Conservation (phyloP, 2,797 vertebrate genomes). For the Pangasius macronema region DNA sequence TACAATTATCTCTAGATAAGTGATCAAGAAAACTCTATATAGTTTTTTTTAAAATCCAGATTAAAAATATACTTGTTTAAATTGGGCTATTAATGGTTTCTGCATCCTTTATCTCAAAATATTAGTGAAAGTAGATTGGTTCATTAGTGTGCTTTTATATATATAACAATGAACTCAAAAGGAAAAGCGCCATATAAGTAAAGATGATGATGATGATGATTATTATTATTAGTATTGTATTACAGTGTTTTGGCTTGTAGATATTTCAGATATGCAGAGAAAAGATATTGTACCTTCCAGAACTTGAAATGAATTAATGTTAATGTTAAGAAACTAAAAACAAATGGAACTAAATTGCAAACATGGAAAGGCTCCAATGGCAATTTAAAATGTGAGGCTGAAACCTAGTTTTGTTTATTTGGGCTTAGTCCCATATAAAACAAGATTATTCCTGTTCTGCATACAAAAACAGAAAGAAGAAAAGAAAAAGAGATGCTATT, state of each 20-base stretch:
- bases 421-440: neutral
- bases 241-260: neutral
- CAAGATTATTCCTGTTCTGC: neutral
- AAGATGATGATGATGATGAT: neutral
- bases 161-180: neutral
- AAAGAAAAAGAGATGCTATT: neutral
- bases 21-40: neutral
- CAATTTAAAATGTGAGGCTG: neutral
- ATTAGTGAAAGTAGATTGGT: neutral
- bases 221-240: neutral
- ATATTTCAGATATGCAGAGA: neutral
- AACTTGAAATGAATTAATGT: neutral
- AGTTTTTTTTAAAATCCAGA: neutral
- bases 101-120: too few species aligned
- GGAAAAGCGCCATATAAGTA: neutral
- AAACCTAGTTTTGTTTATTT: neutral
- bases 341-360: neutral
- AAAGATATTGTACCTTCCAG: neutral
- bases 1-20: neutral
- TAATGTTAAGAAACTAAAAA: neutral
- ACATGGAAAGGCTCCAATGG: neutral
- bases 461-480: neutral
- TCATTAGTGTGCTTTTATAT: neutral
- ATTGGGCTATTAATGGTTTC: neutral
- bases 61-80: neutral